phyloP scores from a whole-genome alignment of 2,113 vertebrate species.

The Promerops cafer region DNA sequence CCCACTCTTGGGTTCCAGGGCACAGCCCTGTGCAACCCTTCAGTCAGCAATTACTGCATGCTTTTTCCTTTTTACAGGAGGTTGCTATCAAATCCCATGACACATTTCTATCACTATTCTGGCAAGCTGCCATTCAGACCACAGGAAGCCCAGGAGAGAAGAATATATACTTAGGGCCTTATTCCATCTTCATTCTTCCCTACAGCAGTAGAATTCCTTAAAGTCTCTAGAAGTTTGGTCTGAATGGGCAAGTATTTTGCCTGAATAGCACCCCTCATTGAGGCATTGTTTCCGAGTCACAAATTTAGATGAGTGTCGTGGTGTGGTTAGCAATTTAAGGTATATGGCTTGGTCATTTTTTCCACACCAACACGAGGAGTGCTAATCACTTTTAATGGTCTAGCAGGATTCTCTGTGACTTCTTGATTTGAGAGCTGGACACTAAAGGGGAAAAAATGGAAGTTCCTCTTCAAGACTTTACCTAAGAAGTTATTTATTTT shows the following conservation, averaged over 20 bases:
- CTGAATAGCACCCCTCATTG: conserved; percentile 43
- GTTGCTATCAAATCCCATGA: background rate
- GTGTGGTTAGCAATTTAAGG: conserved; percentile 39
- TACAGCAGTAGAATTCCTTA: conserved; percentile 7
- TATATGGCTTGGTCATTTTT: background rate
- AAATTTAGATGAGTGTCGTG: conserved; percentile 48
- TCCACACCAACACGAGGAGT: background rate
- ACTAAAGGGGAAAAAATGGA: background rate
- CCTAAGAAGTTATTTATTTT: background rate
- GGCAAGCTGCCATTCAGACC: conserved; percentile 38
- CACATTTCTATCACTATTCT: background rate
- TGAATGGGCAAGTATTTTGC: conserved; percentile 51
- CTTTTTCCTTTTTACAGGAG: background rate
- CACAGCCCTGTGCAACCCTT: background rate
- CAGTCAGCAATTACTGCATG: background rate
- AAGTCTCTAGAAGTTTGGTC: background rate
- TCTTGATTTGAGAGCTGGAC: background rate
- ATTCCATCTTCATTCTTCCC: conserved; percentile 32
- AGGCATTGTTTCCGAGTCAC: conserved; percentile 33
- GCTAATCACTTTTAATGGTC: conserved; percentile 14
- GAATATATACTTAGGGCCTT: conserved; percentile 22
- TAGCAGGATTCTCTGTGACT: background rate
- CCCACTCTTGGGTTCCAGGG: background rate
- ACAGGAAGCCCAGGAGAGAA: conserved; percentile 16
- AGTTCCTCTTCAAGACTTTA: background rate